These are phyloP conservation scores for Drosophila persimilis DNA, from an alignment of 1,140 invertebrate species.

Conservation along the genomic window DNA sequence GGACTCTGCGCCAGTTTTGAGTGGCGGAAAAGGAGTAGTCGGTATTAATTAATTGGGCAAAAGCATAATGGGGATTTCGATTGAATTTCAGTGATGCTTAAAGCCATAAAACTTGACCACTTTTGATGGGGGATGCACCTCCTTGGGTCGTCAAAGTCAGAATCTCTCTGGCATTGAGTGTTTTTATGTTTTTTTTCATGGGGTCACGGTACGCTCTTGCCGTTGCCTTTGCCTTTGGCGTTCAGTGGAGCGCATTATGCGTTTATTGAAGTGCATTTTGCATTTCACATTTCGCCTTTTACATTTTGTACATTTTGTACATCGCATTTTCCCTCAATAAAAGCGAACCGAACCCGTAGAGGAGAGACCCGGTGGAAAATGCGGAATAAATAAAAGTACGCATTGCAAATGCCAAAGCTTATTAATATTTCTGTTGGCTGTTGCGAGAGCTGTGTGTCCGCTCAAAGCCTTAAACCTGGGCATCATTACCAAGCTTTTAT, in stretches of 20 bases:
- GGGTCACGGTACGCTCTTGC: slow-evolving; percentile 29
- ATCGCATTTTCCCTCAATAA: slow-evolving; percentile 47
- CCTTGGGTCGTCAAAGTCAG: slow-evolving; percentile 25
- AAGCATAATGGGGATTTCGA: slow-evolving; percentile 12
- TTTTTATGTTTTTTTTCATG: background rate
- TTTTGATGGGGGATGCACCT: slow-evolving; percentile 21
- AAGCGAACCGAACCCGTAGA: slow-evolving; percentile 6
- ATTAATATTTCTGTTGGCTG: slow-evolving; percentile 75
- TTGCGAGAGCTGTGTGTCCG: slow-evolving; percentile 23
- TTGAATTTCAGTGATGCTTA: slow-evolving; percentile 17
- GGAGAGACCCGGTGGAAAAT: slow-evolving; percentile 9
- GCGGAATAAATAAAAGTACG: slow-evolving; percentile 61
- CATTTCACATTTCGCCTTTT: slow-evolving; percentile 55
- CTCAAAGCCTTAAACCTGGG: slow-evolving; percentile 55
- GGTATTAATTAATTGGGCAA: slow-evolving; percentile 38
- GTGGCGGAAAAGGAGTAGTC: background rate
- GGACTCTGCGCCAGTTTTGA: background rate
- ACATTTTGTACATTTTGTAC: slow-evolving; percentile 24
- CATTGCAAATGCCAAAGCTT: slow-evolving; percentile 80
- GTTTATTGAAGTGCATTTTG: slow-evolving; percentile 71
- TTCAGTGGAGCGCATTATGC: slow-evolving; percentile 70
- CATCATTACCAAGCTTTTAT: slow-evolving; percentile 77
- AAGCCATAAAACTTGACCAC: slow-evolving; percentile 38
- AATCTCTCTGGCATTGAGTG: slow-evolving; percentile 11
- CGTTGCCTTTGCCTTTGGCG: slow-evolving; percentile 76